phyloP scores from a whole-genome alignment of 2,797 vertebrate genomes.

The Orestias chungarensis region DNA sequence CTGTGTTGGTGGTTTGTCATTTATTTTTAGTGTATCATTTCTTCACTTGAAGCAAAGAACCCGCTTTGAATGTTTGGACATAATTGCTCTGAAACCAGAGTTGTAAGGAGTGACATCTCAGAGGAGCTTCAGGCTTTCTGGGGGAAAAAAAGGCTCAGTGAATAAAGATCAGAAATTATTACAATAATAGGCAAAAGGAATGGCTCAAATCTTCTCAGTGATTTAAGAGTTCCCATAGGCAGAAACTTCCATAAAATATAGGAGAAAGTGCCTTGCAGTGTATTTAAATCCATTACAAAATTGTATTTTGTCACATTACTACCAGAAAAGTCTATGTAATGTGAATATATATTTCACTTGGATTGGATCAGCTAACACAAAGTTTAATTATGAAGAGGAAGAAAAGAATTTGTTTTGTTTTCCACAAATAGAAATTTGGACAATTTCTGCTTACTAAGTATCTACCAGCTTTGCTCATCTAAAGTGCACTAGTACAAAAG shows the following conservation, averaged over 20 bases:
- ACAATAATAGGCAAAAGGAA: background rate
- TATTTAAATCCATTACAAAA: background rate
- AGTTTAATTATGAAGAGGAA: background rate
- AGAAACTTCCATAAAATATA: background rate
- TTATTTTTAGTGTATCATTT: background rate
- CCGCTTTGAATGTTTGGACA: background rate
- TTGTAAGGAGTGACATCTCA: background rate
- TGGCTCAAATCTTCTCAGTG: background rate
- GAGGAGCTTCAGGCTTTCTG: background rate
- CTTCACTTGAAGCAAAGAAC: background rate
- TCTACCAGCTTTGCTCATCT: background rate
- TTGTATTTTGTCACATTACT: background rate
- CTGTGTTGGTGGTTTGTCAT: too few species aligned
- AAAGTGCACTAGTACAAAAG: background rate
- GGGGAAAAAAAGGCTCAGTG: background rate
- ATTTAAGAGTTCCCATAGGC: background rate
- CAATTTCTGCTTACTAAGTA: too few species aligned
- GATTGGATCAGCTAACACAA: background rate
- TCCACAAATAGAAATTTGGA: background rate
- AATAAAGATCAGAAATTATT: background rate
- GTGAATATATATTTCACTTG: background rate
- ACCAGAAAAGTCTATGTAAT: background rate
- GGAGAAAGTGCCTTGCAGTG: background rate
- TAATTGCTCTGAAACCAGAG: constrained; percentile 4
- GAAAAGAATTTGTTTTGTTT: background rate